phyloP scores from a whole-genome alignment of 2,888 invertebrate species.

The Troglohyphantes excavatus region DNA sequence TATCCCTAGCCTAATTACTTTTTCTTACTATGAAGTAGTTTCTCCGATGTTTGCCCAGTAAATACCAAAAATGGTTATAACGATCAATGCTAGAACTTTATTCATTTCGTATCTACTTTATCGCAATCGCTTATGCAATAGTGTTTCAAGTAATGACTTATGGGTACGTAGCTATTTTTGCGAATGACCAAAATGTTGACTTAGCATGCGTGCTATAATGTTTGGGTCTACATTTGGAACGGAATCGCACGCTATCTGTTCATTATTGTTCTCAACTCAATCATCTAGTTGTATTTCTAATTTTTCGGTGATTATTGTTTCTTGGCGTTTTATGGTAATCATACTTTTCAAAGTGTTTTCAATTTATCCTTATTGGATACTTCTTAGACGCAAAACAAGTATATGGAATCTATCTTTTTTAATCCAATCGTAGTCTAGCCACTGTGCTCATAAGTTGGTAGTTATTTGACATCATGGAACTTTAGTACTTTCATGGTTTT shows the following conservation, averaged over 20 bases:
- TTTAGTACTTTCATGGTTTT: too few relatives aligned
- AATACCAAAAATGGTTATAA: conserved; percentile 21
- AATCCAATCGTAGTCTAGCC: too few relatives aligned
- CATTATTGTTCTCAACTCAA: conserved; percentile 34
- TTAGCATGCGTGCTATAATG: conserved; percentile 27
- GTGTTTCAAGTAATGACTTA: conserved; percentile 35
- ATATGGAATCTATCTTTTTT: too few relatives aligned
- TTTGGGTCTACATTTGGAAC: background rate
- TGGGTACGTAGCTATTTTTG: conserved; percentile 18
- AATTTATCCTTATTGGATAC: too few relatives aligned
- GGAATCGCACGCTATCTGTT: conserved; percentile 21
- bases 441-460: too few relatives aligned
- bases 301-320: conserved; percentile 12
- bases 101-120: conserved; percentile 40
- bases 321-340: conserved; percentile 6
- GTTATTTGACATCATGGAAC: too few relatives aligned
- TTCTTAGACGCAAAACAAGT: too few relatives aligned
- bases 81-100: conserved; percentile 44
- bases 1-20: background rate
- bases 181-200: background rate
- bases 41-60: conserved; percentile 22
- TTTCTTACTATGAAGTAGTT: conserved; percentile 4
- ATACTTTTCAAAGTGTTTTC: background rate
- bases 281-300: conserved; percentile 28
- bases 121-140: conserved; percentile 38